Evolutionary conservation across 2,113 vertebrate species (phyloP).

Genomic region (Cyprinodon brontotheroides): DNA sequence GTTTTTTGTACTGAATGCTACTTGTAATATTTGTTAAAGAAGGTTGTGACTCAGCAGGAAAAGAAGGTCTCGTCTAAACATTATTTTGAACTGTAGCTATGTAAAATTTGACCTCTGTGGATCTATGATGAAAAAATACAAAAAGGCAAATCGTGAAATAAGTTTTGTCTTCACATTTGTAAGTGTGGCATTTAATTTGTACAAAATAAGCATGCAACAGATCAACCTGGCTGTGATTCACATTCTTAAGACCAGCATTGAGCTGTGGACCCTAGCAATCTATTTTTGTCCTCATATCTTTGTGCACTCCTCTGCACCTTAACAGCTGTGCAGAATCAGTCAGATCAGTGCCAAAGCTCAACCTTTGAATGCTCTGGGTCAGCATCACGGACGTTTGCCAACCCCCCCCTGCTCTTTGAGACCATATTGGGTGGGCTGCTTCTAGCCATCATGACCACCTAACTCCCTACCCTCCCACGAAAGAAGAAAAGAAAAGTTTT

Average conservation of each 20-base stretch:
- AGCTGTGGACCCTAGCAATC: slow-evolving; percentile 43
- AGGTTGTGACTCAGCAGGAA: neutral
- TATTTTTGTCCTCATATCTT: slow-evolving; percentile 70
- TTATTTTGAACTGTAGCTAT: neutral
- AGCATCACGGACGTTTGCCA: slow-evolving; percentile 56
- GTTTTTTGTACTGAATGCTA: neutral
- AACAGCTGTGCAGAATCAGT: slow-evolving; percentile 68
- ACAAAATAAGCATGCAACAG: slow-evolving; percentile 25
- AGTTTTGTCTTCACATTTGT: neutral
- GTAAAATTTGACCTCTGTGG: neutral
- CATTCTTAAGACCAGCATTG: slow-evolving; percentile 50
- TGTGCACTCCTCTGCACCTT: slow-evolving; percentile 58
- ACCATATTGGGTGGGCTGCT: slow-evolving; percentile 64
- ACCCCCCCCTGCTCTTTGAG: slow-evolving; percentile 43
- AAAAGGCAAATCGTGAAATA: neutral
- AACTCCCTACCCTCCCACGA: slow-evolving; percentile 21
- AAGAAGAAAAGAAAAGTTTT: neutral
- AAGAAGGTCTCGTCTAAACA: neutral
- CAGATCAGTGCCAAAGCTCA: slow-evolving; percentile 52
- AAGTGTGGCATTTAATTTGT: neutral
- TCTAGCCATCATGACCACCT: neutral
- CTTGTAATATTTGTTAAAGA: neutral
- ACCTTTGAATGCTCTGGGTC: slow-evolving; percentile 59
- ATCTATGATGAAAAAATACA: neutral
- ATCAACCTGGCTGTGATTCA: slow-evolving; percentile 25